Conservation (phyloP, 2,888 invertebrate species). For the Timema podura region DNA sequence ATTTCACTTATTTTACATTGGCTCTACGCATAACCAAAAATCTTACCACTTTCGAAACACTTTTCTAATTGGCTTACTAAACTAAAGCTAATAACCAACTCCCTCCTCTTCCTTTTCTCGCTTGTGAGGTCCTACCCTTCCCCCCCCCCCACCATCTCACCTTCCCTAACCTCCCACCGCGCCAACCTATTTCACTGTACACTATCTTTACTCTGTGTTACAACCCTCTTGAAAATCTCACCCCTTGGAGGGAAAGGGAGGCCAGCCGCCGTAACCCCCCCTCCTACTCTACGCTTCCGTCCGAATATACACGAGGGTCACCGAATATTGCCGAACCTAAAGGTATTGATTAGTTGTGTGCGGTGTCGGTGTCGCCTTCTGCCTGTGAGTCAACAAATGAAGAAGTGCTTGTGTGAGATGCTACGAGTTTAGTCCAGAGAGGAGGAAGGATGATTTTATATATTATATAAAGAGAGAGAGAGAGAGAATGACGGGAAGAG, state of each 20-base stretch:
- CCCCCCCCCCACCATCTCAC: not conserved
- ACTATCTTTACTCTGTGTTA: too few species aligned
- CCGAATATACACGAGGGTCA: not conserved
- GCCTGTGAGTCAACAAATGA: slow-evolving; percentile 13
- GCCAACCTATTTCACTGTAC: not conserved
- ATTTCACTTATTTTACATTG: too few species aligned
- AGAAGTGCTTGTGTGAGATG: slow-evolving; percentile 12
- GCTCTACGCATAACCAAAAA: too few species aligned
- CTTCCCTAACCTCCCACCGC: not conserved
- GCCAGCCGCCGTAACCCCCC: not conserved
- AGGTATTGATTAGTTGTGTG: slow-evolving; percentile 5
- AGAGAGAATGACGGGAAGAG: not conserved
- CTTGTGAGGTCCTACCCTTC: not conserved
- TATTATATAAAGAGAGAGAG: too few species aligned
- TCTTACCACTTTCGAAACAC: not conserved
- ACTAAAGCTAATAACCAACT: slow-evolving; percentile 10
- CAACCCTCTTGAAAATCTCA: too few species aligned
- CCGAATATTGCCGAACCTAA: slow-evolving; percentile 7
- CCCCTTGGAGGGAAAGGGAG: not conserved
- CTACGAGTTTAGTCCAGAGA: not conserved
- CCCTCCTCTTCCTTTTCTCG: not conserved
- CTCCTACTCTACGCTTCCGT: not conserved
- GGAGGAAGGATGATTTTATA: too few species aligned
- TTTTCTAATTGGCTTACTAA: slow-evolving; percentile 14
- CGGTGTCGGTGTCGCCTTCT: slow-evolving; percentile 5